Conservation (phyloP, 2,113 vertebrate species). For the Caranx melampygus region DNA sequence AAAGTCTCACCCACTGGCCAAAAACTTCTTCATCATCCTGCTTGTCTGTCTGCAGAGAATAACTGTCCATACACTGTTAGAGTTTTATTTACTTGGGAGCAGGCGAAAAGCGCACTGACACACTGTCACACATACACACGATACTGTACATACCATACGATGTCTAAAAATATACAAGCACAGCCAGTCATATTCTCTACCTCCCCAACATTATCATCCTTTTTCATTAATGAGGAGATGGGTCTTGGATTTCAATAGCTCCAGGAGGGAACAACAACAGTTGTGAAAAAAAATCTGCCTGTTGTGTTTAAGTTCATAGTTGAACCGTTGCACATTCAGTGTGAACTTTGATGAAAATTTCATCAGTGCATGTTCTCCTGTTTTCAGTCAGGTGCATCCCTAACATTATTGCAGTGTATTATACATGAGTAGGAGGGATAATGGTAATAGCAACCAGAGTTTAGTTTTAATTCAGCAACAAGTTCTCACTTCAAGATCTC, state of each 20-base stretch:
- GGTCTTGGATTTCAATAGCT: background rate
- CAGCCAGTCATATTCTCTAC: slow-evolving; percentile 4
- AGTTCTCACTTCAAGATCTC: background rate
- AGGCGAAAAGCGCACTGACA: background rate
- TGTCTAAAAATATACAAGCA: background rate
- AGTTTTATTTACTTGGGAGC: slow-evolving; percentile 37
- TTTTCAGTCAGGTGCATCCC: background rate
- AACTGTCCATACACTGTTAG: slow-evolving; percentile 48
- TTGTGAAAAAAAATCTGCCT: background rate
- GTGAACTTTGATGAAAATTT: background rate
- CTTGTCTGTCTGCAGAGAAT: slow-evolving; percentile 36
- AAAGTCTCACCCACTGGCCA: slow-evolving; percentile 47
- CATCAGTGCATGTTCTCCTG: background rate
- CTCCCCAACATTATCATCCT: slow-evolving; percentile 7
- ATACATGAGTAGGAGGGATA: background rate
- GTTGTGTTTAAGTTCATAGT: background rate
- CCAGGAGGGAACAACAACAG: background rate
- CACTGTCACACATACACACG: slow-evolving; percentile 2
- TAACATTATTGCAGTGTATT: background rate
- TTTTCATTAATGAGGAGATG: slow-evolving; percentile 14
- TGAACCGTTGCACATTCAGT: background rate
- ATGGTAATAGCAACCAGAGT: background rate
- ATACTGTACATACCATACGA: background rate
- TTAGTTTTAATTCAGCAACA: background rate
- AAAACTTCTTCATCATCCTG: slow-evolving; percentile 27